These are phyloP conservation scores for Eristalinus aeneus DNA, from an alignment of 2,888 invertebrate species.

Conservation along the genomic window DNA sequence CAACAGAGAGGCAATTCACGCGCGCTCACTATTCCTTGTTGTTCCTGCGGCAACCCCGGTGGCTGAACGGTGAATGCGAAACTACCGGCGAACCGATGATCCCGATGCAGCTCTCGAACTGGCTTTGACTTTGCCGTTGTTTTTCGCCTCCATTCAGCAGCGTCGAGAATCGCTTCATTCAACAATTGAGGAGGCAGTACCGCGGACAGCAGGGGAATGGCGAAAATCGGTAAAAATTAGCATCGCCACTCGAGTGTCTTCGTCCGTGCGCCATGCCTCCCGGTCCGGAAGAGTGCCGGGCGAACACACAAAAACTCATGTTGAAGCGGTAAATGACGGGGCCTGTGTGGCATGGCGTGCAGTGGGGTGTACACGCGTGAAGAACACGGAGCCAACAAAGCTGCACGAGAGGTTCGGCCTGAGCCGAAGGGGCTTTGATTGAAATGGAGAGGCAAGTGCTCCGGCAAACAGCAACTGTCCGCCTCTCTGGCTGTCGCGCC, in stretches of 20 bases:
- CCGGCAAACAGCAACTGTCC: neutral
- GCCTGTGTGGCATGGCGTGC: slow-evolving; percentile 1
- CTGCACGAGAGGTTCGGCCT: neutral
- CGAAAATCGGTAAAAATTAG: slow-evolving; percentile 69
- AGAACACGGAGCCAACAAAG: slow-evolving; percentile 49
- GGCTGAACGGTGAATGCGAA: slow-evolving; percentile 29
- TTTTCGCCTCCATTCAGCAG: slow-evolving; percentile 68
- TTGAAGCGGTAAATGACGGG: slow-evolving; percentile 61
- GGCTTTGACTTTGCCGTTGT: slow-evolving; percentile 60
- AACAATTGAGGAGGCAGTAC: slow-evolving; percentile 44
- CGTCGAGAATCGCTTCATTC: slow-evolving; percentile 62
- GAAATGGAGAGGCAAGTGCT: slow-evolving; percentile 46
- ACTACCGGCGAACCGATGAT: slow-evolving; percentile 27
- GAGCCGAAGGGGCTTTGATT: slow-evolving; percentile 37
- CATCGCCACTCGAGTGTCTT: slow-evolving; percentile 65
- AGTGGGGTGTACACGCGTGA: slow-evolving; percentile 49
- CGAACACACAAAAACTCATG: slow-evolving; percentile 67
- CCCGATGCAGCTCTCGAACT: slow-evolving; percentile 31
- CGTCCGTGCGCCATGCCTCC: slow-evolving; percentile 43
- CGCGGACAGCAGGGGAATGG: slow-evolving; percentile 23
- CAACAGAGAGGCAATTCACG: slow-evolving; percentile 53
- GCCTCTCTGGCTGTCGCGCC: slow-evolving; percentile 26
- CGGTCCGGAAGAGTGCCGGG: slow-evolving; percentile 24
- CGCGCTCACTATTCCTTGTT: slow-evolving; percentile 56
- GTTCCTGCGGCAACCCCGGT: slow-evolving; percentile 26